Evolutionary conservation across 2,888 invertebrate species (phyloP).

Genomic region (Argyresthia goedartella): DNA sequence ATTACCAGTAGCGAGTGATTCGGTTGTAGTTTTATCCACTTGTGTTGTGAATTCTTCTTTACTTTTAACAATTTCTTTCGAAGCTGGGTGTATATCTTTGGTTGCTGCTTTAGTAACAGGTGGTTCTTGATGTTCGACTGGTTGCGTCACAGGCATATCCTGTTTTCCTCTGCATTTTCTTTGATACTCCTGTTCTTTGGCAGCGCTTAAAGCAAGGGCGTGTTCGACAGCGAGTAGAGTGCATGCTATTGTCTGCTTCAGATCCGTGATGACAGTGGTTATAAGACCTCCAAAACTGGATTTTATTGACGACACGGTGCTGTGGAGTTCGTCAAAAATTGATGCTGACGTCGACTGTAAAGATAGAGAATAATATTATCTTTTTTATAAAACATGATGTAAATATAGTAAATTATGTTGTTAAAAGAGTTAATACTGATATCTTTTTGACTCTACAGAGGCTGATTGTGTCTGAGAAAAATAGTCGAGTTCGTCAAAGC

Average conservation of each 20-base stretch:
- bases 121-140: background rate
- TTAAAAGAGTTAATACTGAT: no score
- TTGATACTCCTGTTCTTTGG: constrained; percentile 10
- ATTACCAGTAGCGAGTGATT: constrained; percentile 20
- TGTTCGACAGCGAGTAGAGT: constrained; percentile 45
- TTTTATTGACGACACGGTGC: constrained; percentile 33
- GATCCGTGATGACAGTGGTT: constrained; percentile 41
- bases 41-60: constrained; percentile 4
- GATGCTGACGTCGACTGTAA: constrained; percentile 40
- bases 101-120: background rate
- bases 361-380: background rate
- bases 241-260: constrained; percentile 46
- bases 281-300: constrained; percentile 40
- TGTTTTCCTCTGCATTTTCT: background rate
- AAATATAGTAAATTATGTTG: no score
- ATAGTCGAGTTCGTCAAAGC: no score
- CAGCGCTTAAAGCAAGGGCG: constrained; percentile 24
- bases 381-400: no score
- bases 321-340: constrained; percentile 34
- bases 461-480: no score
- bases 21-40: constrained; percentile 15
- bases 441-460: no score
- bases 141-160: background rate
- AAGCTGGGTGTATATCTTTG: background rate
- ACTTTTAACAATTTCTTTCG: background rate